phyloP scores from a whole-genome alignment of 2,888 invertebrate species.

The Gymnosoma rotundatum region DNA sequence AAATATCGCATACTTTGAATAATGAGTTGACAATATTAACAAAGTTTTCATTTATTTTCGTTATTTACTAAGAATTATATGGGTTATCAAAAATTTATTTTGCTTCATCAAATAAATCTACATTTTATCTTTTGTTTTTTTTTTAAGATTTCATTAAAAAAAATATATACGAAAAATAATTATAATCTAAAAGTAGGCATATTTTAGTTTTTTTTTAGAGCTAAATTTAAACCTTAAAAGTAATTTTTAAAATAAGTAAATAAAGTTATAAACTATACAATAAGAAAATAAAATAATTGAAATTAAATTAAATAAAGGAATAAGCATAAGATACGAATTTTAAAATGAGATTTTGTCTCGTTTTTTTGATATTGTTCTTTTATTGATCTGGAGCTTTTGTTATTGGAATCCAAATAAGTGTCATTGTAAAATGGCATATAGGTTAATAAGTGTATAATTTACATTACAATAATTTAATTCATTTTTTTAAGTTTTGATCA shows the following conservation, averaged over 20 bases:
- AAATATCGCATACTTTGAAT: slow-evolving; percentile 45
- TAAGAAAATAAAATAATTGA: slow-evolving; percentile 64
- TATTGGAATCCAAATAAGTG: background rate
- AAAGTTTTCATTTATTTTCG: slow-evolving; percentile 35
- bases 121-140: slow-evolving; percentile 30
- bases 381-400: background rate
- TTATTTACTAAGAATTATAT: slow-evolving; percentile 56
- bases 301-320: slow-evolving; percentile 24
- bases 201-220: slow-evolving; percentile 30
- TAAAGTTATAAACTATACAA: too few species aligned
- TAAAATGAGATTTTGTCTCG: slow-evolving; percentile 45
- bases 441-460: slow-evolving; percentile 22
- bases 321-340: slow-evolving; percentile 46
- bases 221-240: slow-evolving; percentile 43
- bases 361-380: background rate
- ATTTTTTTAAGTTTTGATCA: slow-evolving; percentile 62
- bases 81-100: slow-evolving; percentile 41
- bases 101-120: slow-evolving; percentile 61
- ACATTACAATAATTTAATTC: slow-evolving; percentile 56
- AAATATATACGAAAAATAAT: slow-evolving; percentile 37
- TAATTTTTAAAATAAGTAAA: slow-evolving; percentile 46
- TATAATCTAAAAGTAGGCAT: slow-evolving; percentile 41
- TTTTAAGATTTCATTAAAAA: slow-evolving; percentile 39
- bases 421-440: background rate
- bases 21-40: slow-evolving; percentile 65